A percentile compares a stretch with the other conserved stretches of the same genome.
Conservation (phyloP, 2,113 vertebrate species). For the Brachyhypopomus occidentalis region DNA sequence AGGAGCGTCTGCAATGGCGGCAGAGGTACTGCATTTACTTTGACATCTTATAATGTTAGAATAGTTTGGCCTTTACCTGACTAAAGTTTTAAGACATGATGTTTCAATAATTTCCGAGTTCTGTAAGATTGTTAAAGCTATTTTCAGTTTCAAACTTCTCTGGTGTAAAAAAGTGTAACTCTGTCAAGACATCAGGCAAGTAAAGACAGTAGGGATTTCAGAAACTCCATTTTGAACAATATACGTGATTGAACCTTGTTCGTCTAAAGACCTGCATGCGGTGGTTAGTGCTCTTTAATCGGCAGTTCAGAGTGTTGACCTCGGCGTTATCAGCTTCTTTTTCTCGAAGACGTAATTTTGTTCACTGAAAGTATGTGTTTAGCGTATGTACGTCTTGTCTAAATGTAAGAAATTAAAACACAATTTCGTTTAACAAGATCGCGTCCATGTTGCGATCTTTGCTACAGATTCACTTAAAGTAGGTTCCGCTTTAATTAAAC, state of each 20-base stretch:
- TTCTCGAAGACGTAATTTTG: neutral
- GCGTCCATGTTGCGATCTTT: too few relatives aligned
- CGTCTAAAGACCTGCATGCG: neutral
- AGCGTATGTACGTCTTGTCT: too few relatives aligned
- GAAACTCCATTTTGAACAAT: neutral
- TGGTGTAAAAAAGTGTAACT: neutral
- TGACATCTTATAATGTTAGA: neutral
- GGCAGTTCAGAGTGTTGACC: neutral
- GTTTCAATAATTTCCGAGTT: too few relatives aligned
- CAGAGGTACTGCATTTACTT: slow-evolving; percentile 62
- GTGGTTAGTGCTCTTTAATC: neutral
- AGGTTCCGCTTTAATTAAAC: neutral
- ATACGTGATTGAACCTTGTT: neutral
- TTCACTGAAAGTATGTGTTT: neutral
- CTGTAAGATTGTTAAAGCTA: neutral
- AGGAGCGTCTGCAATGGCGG: slow-evolving; percentile 62
- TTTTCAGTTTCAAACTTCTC: neutral
- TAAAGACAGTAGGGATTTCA: neutral
- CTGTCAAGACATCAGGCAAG: neutral
- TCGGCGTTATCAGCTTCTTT: neutral
- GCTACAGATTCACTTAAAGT: too few relatives aligned
- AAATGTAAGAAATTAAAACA: neutral
- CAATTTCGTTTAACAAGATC: neutral
- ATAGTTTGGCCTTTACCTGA: too few relatives aligned
- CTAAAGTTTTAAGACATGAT: too few relatives aligned